Conservation (phyloP, 2,797 vertebrate species). For the Tachyglossus aculeatus region DNA sequence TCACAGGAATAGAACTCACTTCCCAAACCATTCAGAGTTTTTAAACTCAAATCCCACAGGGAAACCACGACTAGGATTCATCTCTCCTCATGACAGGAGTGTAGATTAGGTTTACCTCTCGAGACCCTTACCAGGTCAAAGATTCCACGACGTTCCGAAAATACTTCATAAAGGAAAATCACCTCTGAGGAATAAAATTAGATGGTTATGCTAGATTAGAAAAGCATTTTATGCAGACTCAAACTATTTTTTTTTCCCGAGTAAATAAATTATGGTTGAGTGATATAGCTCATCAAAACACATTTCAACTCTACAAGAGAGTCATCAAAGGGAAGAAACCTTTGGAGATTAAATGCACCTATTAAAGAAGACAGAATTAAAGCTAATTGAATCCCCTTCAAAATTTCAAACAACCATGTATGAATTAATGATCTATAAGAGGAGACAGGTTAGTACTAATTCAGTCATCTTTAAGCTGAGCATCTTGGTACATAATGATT, state of each 20-base stretch:
- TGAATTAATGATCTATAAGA: neutral
- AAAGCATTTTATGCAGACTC: neutral
- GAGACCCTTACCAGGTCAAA: too few species aligned
- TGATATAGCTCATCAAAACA: neutral
- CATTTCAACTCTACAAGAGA: neutral
- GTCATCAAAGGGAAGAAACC: neutral
- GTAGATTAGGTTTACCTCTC: too few species aligned
- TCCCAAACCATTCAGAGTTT: too few species aligned
- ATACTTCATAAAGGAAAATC: too few species aligned
- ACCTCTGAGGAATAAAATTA: too few species aligned
- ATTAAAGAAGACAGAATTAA: neutral
- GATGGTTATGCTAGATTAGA: neutral
- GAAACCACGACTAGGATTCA: too few species aligned
- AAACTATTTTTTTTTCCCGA: neutral
- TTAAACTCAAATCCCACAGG: too few species aligned
- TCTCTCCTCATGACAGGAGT: too few species aligned
- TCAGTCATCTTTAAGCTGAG: neutral
- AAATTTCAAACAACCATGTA: neutral
- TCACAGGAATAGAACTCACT: too few species aligned
- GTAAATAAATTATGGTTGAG: neutral
- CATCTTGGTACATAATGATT: neutral
- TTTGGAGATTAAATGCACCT: neutral
- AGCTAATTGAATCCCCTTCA: neutral
- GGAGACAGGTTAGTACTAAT: neutral
- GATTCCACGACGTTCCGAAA: too few species aligned